Conservation (phyloP, 2,888 invertebrate species). For the Tipula confusa region DNA sequence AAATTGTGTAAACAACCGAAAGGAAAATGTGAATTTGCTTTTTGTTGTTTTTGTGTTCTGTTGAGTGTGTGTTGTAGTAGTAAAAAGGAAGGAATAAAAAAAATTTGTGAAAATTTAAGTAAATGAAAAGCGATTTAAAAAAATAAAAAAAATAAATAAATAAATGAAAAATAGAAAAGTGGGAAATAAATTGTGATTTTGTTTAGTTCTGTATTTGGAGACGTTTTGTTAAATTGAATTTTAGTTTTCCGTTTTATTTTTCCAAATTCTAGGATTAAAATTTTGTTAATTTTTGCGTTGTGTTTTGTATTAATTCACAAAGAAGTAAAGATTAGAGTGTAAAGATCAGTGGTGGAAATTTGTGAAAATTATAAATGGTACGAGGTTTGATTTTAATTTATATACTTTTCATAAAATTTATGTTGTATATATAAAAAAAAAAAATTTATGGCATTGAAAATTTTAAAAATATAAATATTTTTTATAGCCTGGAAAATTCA, state of each 20-base stretch:
- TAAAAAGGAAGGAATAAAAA: conserved; percentile 13
- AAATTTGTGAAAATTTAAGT: neutral
- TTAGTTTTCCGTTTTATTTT: neutral
- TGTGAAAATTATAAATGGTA: neutral
- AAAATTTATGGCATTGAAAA: neutral
- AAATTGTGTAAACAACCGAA: neutral
- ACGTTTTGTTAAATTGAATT: neutral
- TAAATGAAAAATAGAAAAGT: conserved; percentile 20
- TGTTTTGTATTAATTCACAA: neutral
- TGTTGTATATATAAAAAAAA: neutral
- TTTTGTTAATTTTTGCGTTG: neutral
- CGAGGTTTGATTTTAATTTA: neutral
- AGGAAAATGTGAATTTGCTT: neutral
- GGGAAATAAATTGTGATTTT: neutral
- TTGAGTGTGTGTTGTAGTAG: conserved; percentile 1
- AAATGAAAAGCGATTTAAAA: neutral
- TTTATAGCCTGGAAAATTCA: neutral
- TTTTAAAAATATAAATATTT: neutral
- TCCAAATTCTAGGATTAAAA: neutral
- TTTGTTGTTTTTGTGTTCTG: neutral
- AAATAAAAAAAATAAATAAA: no score
- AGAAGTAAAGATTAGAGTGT: neutral
- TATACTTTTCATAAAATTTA: neutral
- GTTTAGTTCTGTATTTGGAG: neutral
- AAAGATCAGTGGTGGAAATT: neutral